These are phyloP conservation scores for Rhagonycha lutea DNA, from an alignment of 2,888 invertebrate species.

Conservation along the genomic window DNA sequence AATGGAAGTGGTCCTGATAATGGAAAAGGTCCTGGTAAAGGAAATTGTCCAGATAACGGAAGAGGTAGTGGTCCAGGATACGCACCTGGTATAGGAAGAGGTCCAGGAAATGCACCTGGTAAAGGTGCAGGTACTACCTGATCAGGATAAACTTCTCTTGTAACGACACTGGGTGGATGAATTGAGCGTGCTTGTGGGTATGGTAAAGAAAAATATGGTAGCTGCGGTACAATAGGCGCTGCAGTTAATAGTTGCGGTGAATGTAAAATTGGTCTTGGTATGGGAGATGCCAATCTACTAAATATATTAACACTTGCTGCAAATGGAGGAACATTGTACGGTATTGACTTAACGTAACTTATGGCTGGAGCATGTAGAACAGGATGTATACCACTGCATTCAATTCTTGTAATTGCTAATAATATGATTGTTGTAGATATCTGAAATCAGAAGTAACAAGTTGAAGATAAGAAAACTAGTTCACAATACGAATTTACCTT, in stretches of 20 bases:
- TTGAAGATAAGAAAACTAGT: neutral
- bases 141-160: neutral
- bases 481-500: neutral
- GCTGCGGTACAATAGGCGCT: conserved; percentile 55
- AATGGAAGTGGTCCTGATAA: too few relatives aligned
- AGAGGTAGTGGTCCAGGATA: neutral
- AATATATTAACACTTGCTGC: conserved; percentile 65
- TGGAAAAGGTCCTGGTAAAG: neutral
- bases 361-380: conserved; percentile 36
- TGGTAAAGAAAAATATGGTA: conserved; percentile 21
- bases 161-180: conserved; percentile 9
- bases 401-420: neutral
- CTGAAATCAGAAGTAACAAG: neutral
- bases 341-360: conserved; percentile 58
- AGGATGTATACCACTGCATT: conserved; percentile 9
- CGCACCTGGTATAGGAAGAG: conserved; percentile 47
- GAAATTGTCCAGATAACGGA: neutral
- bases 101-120: conserved; percentile 50
- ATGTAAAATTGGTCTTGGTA: conserved; percentile 11
- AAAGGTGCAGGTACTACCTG: neutral
- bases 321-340: conserved; percentile 66
- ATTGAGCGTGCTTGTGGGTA: conserved; percentile 10
- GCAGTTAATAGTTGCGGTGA: conserved; percentile 29
- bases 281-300: conserved; percentile 43
- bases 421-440: neutral